Evolutionary conservation across 1,140 invertebrate genomes (phyloP).

Genomic region (Prorops nasuta): DNA sequence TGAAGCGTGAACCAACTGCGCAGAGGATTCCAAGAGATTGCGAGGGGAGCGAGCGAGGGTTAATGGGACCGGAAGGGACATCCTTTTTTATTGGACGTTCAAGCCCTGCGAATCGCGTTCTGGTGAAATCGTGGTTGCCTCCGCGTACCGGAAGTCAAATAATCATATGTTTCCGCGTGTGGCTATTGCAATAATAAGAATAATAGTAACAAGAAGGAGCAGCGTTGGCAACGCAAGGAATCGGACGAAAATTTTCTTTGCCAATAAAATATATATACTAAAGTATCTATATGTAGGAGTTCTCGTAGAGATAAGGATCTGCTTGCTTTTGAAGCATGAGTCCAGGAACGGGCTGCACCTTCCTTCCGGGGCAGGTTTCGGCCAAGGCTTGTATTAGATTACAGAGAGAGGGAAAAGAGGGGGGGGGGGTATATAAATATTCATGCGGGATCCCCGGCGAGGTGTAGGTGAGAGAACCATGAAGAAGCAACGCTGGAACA

Average conservation of each 20-base stretch:
- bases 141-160: conserved; percentile 5
- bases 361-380: background rate
- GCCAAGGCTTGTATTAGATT: conserved; percentile 37
- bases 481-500: conserved; percentile 1
- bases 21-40: conserved; percentile 7
- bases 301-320: no score
- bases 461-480: conserved; percentile 33
- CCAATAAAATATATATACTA: no score
- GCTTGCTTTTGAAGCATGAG: no score
- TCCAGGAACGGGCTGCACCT: no score
- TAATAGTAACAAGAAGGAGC: no score
- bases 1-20: conserved; percentile 32
- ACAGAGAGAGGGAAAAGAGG: no score
- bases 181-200: no score
- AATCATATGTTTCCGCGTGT: no score
- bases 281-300: no score
- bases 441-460: conserved; percentile 29
- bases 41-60: conserved; percentile 3
- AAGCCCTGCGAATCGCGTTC: background rate
- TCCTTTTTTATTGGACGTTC: background rate
- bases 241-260: no score
- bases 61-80: conserved; percentile 28
- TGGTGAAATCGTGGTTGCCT: conserved; percentile 1
- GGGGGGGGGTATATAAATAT: no score
- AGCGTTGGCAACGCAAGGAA: no score